These are phyloP conservation scores for Ictalurus furcatus DNA, from an alignment of 2,113 vertebrate genomes.

Conservation along the genomic window DNA sequence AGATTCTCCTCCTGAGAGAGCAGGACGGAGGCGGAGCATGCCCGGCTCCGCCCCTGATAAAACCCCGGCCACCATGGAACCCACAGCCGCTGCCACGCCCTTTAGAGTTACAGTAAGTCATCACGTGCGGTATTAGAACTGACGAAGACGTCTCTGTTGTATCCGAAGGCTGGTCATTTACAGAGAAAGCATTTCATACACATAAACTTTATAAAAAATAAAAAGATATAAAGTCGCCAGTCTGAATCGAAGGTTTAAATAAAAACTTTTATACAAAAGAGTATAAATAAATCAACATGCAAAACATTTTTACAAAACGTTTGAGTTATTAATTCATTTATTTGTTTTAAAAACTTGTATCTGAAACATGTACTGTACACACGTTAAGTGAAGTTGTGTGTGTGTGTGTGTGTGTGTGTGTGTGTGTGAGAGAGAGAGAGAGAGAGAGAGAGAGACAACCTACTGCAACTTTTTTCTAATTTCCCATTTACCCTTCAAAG, in stretches of 20 bases:
- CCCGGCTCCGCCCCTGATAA: slow-evolving; percentile 84
- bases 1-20: slow-evolving; percentile 94
- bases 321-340: background rate
- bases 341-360: too few species aligned
- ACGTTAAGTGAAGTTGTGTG: background rate
- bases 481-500: background rate
- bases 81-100: slow-evolving; percentile 78
- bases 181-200: background rate
- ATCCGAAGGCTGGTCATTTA: background rate
- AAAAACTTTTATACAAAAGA: background rate
- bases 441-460: too few species aligned
- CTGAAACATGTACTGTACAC: background rate
- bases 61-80: slow-evolving; percentile 83
- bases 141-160: background rate
- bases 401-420: slow-evolving; percentile 24
- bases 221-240: background rate
- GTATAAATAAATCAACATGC: background rate
- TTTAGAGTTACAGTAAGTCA: slow-evolving; percentile 92
- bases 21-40: slow-evolving; percentile 89
- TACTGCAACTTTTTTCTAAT: background rate
- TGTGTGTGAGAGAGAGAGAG: background rate
- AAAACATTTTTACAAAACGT: background rate
- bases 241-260: background rate
- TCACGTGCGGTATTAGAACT: slow-evolving; percentile 48
- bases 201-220: background rate